Evolutionary conservation across 2,113 vertebrate species (phyloP), one percentile per base, ranked within the genome.

Genomic region (Cyphomyrus discorhynchus): DNA sequence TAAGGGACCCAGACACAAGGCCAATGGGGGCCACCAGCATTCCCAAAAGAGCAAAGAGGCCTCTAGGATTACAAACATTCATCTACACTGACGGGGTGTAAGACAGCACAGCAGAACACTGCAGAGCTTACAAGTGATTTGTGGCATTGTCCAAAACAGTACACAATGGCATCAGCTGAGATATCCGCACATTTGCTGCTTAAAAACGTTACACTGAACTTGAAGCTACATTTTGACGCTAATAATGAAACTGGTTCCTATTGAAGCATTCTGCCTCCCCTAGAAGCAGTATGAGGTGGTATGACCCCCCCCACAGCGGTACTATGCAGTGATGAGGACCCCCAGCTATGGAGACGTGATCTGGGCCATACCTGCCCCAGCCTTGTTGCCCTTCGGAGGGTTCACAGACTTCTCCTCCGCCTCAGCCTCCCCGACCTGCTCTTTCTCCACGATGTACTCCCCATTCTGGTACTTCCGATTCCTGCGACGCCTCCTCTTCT

Each of bases 381-480:
- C 92, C 95, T 94, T 95, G 47, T 93, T 91, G 91, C 96, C 96
- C 90, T 95, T 91, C 83, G 95, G 96, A 92, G 85, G 92, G 91
- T 91, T 93, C 91, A 91, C 93, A 88, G 85, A 94, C 47, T 92
- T 93, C 50, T 94, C 92, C 5, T 93, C 94, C 50, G 93, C 95
- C 21, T 95, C 95, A n/a, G 92, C 95, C 86, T 93, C 91, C 89
- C 95, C 96, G 91, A 96, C 95, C 88, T 96, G 95, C 90, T 97
- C 97, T 83, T 96, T 96, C 93, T 98, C 98, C 0, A 96, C 97
- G 92, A 99, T 92, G 93, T 99, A 99, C 62, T 99, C 98, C 52
- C 98, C 98, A 0, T 96, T 98, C 94, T 99, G 97, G 91, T 99
- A 99, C 91, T 98, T 99, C 90, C 96, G 96, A 93, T 95, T 99